phyloP scores from a whole-genome alignment of 2,888 invertebrate species.

The Crossocerus cetratus region DNA sequence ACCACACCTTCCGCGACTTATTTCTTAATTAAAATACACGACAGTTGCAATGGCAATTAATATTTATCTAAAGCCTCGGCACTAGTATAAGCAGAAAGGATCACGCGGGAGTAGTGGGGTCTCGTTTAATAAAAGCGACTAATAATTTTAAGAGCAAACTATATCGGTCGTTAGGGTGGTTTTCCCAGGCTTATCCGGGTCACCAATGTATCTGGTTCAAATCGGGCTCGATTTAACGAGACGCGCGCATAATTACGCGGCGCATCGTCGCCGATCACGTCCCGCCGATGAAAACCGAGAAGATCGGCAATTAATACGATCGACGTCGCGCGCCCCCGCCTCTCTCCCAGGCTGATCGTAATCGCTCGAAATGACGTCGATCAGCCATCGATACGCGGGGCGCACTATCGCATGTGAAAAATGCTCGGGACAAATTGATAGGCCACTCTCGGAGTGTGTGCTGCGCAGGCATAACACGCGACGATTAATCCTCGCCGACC shows the following conservation, averaged over 20 bases:
- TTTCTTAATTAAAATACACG: too few species aligned
- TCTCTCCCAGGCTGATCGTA: neutral
- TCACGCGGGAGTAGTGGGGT: too few species aligned
- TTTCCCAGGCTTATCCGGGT: constrained; percentile 27
- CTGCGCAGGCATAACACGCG: neutral
- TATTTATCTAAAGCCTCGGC: too few species aligned
- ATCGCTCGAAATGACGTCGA: neutral
- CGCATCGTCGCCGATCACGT: constrained; percentile 12
- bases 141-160: too few species aligned
- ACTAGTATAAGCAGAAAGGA: too few species aligned
- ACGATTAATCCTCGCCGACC: neutral
- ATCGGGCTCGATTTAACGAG: constrained; percentile 29
- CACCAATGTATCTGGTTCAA: constrained; percentile 27
- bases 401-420: neutral
- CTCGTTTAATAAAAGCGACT: too few species aligned
- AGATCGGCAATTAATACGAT: constrained; percentile 5
- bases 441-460: neutral
- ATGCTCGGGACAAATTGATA: neutral
- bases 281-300: constrained; percentile 8
- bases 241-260: constrained; percentile 25
- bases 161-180: constrained; percentile 25
- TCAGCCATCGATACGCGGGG: too few species aligned
- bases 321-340: neutral
- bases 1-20: too few species aligned
- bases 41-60: too few species aligned